Evolutionary conservation across 1,140 invertebrate genomes (phyloP).

Genomic region (Heliothis virescens): DNA sequence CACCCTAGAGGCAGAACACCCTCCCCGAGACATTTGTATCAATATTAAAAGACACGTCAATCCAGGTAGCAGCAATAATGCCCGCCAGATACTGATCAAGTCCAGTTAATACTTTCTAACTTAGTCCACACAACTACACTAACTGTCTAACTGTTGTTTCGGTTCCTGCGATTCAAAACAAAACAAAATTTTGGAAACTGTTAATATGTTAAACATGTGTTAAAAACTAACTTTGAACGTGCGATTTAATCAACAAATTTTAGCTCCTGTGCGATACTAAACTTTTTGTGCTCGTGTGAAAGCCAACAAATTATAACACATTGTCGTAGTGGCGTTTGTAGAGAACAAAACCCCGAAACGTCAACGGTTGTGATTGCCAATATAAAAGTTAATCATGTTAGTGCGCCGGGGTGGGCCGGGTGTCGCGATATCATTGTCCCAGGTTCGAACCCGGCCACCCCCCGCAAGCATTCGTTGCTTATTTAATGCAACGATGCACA

Average conservation of each 20-base stretch:
- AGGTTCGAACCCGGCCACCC: constrained; percentile 65
- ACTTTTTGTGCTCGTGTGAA: constrained; percentile 5
- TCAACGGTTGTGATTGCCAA: constrained; percentile 67
- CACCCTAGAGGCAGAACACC: constrained; percentile 44
- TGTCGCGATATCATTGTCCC: constrained; percentile 75
- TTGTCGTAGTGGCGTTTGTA: constrained; percentile 24
- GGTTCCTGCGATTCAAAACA: background rate
- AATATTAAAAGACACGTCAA: constrained; percentile 8
- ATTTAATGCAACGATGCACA: constrained; percentile 85
- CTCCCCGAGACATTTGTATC: constrained; percentile 58
- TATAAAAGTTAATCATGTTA: constrained; percentile 81
- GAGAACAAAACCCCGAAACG: constrained; percentile 62
- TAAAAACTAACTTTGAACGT: constrained; percentile 20
- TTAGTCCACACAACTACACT: background rate
- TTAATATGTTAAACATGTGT: background rate
- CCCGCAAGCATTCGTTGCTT: constrained; percentile 80
- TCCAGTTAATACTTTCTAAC: background rate
- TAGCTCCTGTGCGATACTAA: background rate
- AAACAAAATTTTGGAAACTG: background rate
- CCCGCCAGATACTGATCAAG: background rate
- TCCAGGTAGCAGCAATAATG: background rate
- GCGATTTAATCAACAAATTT: constrained; percentile 29
- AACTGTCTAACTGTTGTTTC: background rate
- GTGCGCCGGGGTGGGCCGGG: constrained; percentile 69
- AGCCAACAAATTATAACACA: constrained; percentile 26